A percentile compares a stretch with the other conserved stretches of the same genome.
phyloP scores from a whole-genome alignment of 23 tunicate genomes.

The Diplosoma virens region DNA sequence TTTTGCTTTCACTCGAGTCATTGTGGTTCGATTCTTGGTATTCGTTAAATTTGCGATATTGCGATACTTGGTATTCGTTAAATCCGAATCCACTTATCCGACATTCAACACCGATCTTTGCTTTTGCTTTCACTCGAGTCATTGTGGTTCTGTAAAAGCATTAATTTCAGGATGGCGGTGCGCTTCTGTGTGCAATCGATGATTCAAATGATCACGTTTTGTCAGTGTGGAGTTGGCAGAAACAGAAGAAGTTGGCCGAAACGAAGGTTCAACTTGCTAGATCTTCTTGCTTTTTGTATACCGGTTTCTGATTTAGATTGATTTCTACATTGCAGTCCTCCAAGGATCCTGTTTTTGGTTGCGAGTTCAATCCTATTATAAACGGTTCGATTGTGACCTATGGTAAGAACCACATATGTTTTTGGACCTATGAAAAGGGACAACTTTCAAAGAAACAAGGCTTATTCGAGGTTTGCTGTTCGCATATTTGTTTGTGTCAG shows the following conservation, averaged over 20 bases:
- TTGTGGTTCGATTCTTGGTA: no score
- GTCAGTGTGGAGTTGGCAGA: conserved; percentile 84
- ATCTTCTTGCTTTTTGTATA: background rate
- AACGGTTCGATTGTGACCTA: conserved; percentile 64
- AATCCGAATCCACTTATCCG: no score
- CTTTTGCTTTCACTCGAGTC: no score
- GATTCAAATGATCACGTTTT: conserved; percentile 92
- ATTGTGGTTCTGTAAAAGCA: no score
- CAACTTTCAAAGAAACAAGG: conserved; percentile 75
- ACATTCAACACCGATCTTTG: no score
- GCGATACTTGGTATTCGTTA: no score
- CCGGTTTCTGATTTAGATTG: background rate
- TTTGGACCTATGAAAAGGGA: conserved; percentile 64
- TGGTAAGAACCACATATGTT: conserved; percentile 72
- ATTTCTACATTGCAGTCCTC: conserved; percentile 52
- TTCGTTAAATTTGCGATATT: no score
- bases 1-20: no score
- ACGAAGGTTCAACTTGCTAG: conserved; percentile 35
- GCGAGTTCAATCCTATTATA: conserved; percentile 73
- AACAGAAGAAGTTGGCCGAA: conserved; percentile 72
- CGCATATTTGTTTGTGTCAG: no score
- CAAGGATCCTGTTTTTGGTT: conserved; percentile 70
- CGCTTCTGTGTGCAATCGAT: conserved; percentile 72
- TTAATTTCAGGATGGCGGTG: conserved; percentile 78
- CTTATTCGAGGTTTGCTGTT: conserved; percentile 56